Base-by-base conservation (phyloP, 2,888 invertebrate species). In the Phyto melanocephala region DNA sequence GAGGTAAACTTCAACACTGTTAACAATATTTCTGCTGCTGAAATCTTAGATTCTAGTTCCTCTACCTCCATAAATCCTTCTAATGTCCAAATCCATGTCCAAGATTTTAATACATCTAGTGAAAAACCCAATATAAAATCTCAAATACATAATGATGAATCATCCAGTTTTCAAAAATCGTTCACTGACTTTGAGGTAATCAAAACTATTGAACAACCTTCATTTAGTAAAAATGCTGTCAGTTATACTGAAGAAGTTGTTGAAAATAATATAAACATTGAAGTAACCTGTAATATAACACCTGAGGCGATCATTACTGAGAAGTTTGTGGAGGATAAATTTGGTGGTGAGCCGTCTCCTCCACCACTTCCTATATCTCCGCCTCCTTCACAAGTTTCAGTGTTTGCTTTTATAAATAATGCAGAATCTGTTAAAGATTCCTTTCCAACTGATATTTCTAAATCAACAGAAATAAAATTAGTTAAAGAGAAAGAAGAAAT, bases 361-460 rank as follows among this genome's bases (percentile, higher is more conserved):
- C 95, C 95, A 90, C 94, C 95, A 87, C 93, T 95, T 89, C 95
- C 95, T 86, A 93, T 94, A 90, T 94, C 94, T 90, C 94, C 94
- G 89, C 95, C 95, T 90, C 95, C 95, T 87, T 94, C 94, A 88
- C 94, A 94, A 92, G 94, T 95, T 92, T 94, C 93, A 91, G 94
- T 94, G 87, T 95, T 95, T 91, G 95, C 95, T 77, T 88, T 91
- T 84, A 87, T 89, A 84, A 87, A 89, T 81, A 86, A 85, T 60
- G 71, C 78, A 42, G 81, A 84, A 65, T 54, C 68, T 58, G 71
- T 52, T 15, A 74, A 77, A 54, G 80, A 80, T 72, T 71, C 75
- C n/a, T 45, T 62, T 45, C 22, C 40, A 74, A 24, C 33, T 35
- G 56, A 68, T 68, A 72, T 50, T 45, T 52, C 22, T n/a, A 54